These are phyloP conservation scores for Asteroscopus sphinx DNA, from an alignment of 2,888 invertebrate species.

Conservation along the genomic window DNA sequence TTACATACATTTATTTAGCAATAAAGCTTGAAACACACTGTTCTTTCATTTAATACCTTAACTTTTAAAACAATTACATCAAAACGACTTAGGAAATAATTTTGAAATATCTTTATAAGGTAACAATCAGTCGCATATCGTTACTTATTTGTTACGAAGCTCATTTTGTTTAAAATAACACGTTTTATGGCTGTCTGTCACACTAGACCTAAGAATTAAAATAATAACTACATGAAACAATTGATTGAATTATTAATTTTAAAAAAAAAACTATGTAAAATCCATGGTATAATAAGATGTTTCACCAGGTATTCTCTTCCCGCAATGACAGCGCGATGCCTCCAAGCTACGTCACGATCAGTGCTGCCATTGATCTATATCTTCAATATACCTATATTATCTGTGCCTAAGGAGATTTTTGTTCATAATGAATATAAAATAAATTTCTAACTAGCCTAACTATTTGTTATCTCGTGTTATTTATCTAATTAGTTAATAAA, in stretches of 20 bases:
- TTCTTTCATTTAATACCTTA: conserved; percentile 53
- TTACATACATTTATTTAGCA: conserved; percentile 49
- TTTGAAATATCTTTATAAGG: conserved; percentile 55
- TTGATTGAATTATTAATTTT: background rate
- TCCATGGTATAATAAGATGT: no score
- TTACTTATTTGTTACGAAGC: conserved; percentile 70
- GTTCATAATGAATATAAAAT: no score
- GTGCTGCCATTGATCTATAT: no score
- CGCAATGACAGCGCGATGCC: no score
- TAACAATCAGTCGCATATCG: conserved; percentile 73
- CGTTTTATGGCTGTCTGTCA: conserved; percentile 41
- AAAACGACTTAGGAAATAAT: conserved; percentile 62
- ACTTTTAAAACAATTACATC: conserved; percentile 55
- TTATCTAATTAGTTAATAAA: no score
- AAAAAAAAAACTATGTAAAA: no score
- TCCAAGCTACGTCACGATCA: no score
- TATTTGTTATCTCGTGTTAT: no score
- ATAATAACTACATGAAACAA: background rate
- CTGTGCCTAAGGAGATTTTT: no score
- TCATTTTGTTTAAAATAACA: conserved; percentile 59
- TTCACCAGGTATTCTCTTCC: no score
- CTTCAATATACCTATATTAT: no score
- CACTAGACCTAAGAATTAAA: conserved; percentile 1
- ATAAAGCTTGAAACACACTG: conserved; percentile 57
- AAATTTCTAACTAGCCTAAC: no score